A percentile compares a stretch with the other conserved stretches of the same genome.
Conservation (phyloP, 2,113 vertebrate species). For the Rynchops niger region DNA sequence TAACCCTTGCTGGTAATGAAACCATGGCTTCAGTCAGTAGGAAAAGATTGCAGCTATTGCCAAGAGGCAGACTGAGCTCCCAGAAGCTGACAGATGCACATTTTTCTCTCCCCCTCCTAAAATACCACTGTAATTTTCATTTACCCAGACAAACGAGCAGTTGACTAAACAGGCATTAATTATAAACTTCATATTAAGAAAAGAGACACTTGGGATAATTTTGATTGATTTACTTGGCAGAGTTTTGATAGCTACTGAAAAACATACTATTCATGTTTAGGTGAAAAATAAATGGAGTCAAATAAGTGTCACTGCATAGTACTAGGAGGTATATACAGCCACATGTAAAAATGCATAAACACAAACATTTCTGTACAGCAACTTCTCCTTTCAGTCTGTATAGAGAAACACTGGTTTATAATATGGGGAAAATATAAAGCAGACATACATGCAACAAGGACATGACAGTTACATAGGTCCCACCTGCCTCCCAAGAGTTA, state of each 20-base stretch:
- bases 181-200: slow-evolving; percentile 70
- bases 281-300: slow-evolving; percentile 73
- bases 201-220: slow-evolving; percentile 72
- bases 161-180: slow-evolving; percentile 71
- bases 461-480: slow-evolving; percentile 65
- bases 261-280: slow-evolving; percentile 75
- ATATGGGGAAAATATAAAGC: slow-evolving; percentile 73
- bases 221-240: slow-evolving; percentile 74
- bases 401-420: slow-evolving; percentile 74
- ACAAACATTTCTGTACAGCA: slow-evolving; percentile 72
- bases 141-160: slow-evolving; percentile 50
- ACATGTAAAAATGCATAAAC: slow-evolving; percentile 69
- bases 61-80: slow-evolving; percentile 31
- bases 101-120: background rate
- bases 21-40: slow-evolving; percentile 11
- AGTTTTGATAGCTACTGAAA: slow-evolving; percentile 74
- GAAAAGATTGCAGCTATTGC: slow-evolving; percentile 4
- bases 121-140: slow-evolving; percentile 68
- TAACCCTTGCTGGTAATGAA: background rate
- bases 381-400: slow-evolving; percentile 57
- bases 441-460: slow-evolving; percentile 74
- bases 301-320: slow-evolving; percentile 68
- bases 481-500: slow-evolving; percentile 54
- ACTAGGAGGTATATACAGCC: slow-evolving; percentile 74
- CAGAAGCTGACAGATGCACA: slow-evolving; percentile 50